Conservation (phyloP, 2,113 vertebrate species). For the Vidua chalybeata region DNA sequence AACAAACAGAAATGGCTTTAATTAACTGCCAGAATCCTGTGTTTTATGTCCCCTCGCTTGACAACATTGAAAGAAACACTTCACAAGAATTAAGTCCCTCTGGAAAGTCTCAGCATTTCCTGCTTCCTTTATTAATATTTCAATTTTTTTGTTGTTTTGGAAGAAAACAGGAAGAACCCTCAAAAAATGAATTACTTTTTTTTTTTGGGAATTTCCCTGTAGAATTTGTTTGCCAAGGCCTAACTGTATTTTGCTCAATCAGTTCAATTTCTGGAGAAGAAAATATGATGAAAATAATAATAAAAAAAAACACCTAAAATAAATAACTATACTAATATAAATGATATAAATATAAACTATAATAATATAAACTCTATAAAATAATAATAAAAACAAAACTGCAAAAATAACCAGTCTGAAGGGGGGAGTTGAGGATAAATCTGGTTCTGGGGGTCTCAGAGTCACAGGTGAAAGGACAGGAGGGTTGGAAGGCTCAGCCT, state of each 20-base stretch:
- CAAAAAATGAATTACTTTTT: neutral
- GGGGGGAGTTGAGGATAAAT: neutral
- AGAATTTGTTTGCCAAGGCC: neutral
- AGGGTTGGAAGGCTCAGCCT: neutral
- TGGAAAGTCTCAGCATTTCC: neutral
- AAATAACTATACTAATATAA: neutral
- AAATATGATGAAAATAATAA: rapidly evolving
- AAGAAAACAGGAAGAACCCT: neutral
- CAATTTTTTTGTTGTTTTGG: neutral
- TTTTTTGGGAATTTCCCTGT: neutral
- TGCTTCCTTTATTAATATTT: neutral
- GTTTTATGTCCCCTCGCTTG: neutral
- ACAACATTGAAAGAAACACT: neutral
- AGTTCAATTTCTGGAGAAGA: neutral
- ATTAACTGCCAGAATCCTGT: neutral
- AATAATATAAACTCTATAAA: too few species aligned
- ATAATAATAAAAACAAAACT: neutral
- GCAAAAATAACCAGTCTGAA: neutral
- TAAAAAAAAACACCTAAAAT: neutral
- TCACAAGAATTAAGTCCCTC: neutral
- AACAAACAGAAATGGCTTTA: neutral
- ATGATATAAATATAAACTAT: too few species aligned
- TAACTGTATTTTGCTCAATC: neutral
- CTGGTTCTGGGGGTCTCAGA: neutral
- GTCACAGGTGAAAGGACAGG: neutral